A percentile compares a stretch with the other conserved stretches of the same genome.
These are phyloP conservation scores for Pseudocheirus occidentalis DNA, from an alignment of 2,797 vertebrate genomes.

Conservation along the genomic window DNA sequence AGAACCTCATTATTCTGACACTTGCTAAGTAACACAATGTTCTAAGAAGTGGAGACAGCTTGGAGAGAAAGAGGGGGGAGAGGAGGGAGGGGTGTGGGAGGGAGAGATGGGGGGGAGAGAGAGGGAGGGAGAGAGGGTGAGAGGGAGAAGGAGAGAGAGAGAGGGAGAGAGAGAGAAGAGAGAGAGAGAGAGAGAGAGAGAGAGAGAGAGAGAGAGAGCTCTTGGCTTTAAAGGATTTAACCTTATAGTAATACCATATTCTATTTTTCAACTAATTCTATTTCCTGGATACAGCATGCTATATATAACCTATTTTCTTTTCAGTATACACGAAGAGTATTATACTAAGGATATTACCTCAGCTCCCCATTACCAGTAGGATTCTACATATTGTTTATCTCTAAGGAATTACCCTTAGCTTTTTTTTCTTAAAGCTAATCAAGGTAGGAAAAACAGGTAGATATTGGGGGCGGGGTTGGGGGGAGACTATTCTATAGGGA, in stretches of 20 bases:
- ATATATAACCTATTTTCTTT: not conserved
- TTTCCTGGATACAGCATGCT: not conserved
- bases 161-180: no score
- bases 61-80: no score
- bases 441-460: not conserved
- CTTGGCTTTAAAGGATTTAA: not conserved
- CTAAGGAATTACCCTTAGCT: not conserved
- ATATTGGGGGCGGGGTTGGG: not conserved
- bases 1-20: not conserved
- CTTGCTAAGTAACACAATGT: not conserved
- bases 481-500: not conserved
- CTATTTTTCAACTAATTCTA: not conserved
- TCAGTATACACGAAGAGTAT: not conserved
- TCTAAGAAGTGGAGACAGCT: not conserved
- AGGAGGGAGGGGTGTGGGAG: no score
- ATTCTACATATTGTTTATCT: not conserved
- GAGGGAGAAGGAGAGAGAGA: not conserved
- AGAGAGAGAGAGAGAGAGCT: not conserved
- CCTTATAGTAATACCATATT: not conserved
- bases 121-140: no score
- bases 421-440: not conserved
- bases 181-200: no score
- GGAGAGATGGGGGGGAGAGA: no score
- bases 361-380: not conserved
- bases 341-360: not conserved